Percentiles rank a stretch among this genome's conserved stretches.
Conservation (phyloP, 2,113 vertebrate species). For the Macroglossus sobrinus region DNA sequence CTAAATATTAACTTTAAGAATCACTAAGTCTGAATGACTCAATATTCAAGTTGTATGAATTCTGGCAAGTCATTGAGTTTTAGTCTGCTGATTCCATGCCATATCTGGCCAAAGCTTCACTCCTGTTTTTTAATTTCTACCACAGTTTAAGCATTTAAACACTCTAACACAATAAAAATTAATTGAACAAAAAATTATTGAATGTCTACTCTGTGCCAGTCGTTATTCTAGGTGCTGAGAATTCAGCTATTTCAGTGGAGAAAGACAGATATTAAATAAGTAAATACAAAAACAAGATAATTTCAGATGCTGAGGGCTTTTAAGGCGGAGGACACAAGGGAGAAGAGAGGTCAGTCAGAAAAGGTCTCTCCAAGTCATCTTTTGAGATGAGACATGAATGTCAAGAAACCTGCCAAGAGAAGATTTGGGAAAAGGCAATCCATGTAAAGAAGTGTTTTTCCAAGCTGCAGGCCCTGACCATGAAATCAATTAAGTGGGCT, state of each 20-base stretch:
- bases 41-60: neutral
- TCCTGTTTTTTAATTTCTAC: slow-evolving; percentile 2
- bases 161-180: slow-evolving; percentile 19
- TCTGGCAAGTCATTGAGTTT: neutral
- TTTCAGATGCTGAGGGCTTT: slow-evolving; percentile 1
- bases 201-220: neutral
- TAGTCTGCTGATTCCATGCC: neutral
- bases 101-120: neutral
- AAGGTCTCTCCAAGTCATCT: neutral
- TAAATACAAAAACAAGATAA: neutral
- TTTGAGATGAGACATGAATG: neutral
- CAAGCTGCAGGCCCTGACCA: neutral
- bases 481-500: neutral
- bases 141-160: slow-evolving; percentile 21
- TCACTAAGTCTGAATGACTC: neutral
- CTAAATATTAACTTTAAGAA: slow-evolving; percentile 46
- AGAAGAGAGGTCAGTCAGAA: neutral
- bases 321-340: neutral
- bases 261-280: neutral
- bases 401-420: slow-evolving; percentile 17
- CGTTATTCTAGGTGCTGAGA: neutral
- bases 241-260: neutral
- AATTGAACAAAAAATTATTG: neutral
- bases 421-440: neutral
- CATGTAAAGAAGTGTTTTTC: slow-evolving; percentile 3